phyloP scores from a whole-genome alignment of 2,888 invertebrate genomes.

The Dastarcus helophoroides region DNA sequence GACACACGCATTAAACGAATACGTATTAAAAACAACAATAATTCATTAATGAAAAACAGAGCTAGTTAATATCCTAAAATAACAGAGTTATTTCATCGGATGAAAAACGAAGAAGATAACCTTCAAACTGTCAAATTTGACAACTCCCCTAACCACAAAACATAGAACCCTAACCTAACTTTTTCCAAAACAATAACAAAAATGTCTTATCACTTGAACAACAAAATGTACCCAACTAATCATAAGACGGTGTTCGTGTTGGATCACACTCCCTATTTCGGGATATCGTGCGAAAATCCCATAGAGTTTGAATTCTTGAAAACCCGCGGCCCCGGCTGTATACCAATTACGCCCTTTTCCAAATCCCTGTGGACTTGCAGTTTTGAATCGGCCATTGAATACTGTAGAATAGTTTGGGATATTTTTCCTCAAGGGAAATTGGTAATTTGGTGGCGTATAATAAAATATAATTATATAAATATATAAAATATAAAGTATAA shows the following conservation, averaged over 20 bases:
- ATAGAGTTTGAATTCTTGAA: slow-evolving; percentile 75
- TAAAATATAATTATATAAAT: slow-evolving; percentile 2
- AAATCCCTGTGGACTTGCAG: slow-evolving; percentile 95
- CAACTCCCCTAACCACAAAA: too few species aligned
- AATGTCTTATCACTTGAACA: too few species aligned
- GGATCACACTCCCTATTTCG: slow-evolving; percentile 88
- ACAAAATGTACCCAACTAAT: slow-evolving; percentile 57
- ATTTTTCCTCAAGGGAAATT: slow-evolving; percentile 85
- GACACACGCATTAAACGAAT: too few species aligned
- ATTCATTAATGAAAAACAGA: too few species aligned
- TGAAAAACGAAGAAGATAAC: too few species aligned
- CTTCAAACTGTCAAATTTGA: too few species aligned
- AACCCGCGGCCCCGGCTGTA: slow-evolving; percentile 52
- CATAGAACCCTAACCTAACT: too few species aligned
- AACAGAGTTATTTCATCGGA: too few species aligned
- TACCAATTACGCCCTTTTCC: slow-evolving; percentile 70
- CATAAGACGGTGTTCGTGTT: slow-evolving; percentile 95
- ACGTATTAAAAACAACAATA: too few species aligned
- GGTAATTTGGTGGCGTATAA: slow-evolving; percentile 40
- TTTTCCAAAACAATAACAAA: too few species aligned
- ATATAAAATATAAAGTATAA: too few species aligned
- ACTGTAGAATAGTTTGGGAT: slow-evolving; percentile 94
- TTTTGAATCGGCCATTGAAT: slow-evolving; percentile 91
- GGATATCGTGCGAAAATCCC: slow-evolving; percentile 68
- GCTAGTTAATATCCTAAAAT: too few species aligned